Evolutionary conservation across 1,140 invertebrate species (phyloP).

Genomic region (Rhyzopertha dominica): DNA sequence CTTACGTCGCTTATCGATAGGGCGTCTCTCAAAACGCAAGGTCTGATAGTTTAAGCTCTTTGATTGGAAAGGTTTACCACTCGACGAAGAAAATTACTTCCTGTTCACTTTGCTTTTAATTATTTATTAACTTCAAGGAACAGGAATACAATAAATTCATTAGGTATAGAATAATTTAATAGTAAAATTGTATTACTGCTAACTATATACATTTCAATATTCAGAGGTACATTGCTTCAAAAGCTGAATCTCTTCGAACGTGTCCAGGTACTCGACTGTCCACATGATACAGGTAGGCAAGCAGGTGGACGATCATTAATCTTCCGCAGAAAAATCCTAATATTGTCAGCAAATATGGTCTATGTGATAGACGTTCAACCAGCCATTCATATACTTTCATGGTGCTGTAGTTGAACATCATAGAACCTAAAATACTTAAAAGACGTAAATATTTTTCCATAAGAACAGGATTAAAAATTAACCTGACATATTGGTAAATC

Average conservation of each 20-base stretch:
- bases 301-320: slow-evolving; percentile 35
- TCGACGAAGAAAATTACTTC: no score
- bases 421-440: slow-evolving; percentile 33
- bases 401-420: slow-evolving; percentile 36
- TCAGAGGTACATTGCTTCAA: slow-evolving; percentile 27
- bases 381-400: slow-evolving; percentile 32
- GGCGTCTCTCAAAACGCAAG: no score
- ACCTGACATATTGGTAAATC: background rate
- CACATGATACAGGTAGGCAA: slow-evolving; percentile 38
- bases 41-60: no score
- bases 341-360: slow-evolving; percentile 22
- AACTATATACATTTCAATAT: no score
- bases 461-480: background rate
- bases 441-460: slow-evolving; percentile 10
- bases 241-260: slow-evolving; percentile 17
- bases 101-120: no score
- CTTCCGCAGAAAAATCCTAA: slow-evolving; percentile 34
- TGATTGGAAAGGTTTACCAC: no score
- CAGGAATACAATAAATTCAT: no score
- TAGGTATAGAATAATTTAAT: no score
- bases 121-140: no score
- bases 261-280: slow-evolving; percentile 23
- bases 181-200: no score
- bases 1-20: no score
- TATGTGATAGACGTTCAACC: slow-evolving; percentile 15